Evolutionary conservation across 2,113 vertebrate species (phyloP).

Genomic region (Corvus cornix): DNA sequence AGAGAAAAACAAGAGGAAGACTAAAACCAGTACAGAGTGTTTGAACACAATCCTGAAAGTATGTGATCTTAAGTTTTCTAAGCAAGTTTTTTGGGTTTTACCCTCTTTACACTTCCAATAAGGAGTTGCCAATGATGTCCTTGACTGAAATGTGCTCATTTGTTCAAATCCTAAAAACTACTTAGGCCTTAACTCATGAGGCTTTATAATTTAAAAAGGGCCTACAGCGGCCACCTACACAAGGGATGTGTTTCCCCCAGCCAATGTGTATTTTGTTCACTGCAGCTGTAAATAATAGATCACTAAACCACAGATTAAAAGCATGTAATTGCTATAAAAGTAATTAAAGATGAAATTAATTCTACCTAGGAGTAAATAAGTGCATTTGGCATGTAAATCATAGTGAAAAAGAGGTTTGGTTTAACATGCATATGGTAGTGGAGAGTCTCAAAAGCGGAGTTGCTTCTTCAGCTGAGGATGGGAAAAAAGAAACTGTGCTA

Average conservation of each 20-base stretch:
- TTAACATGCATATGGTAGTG: not conserved
- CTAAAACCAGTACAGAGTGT: not conserved
- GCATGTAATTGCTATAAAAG: slow-evolving; percentile 51
- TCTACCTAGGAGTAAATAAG: slow-evolving; percentile 2
- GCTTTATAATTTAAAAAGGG: not conserved
- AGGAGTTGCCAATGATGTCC: not conserved
- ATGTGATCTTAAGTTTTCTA: not conserved
- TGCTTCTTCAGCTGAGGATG: not conserved
- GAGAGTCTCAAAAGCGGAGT: not conserved
- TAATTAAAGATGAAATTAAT: slow-evolving; percentile 37
- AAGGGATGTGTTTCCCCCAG: not conserved
- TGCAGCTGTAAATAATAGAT: slow-evolving; percentile 50
- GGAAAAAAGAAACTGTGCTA: not conserved
- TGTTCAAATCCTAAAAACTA: not conserved
- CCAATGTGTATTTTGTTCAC: slow-evolving; percentile 5
- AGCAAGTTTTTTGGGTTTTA: not conserved
- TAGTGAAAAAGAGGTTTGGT: not conserved
- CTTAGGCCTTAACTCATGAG: not conserved
- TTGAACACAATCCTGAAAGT: not conserved
- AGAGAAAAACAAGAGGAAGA: not conserved
- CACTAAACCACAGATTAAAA: slow-evolving; percentile 64
- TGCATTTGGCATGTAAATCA: not conserved
- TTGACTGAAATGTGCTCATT: not conserved
- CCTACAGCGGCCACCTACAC: not conserved
- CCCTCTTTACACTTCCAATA: not conserved